A percentile compares a stretch with the other conserved stretches of the same genome.
Evolutionary conservation across 2,113 vertebrate genomes (phyloP).

Genomic region (Arizona elegans): DNA sequence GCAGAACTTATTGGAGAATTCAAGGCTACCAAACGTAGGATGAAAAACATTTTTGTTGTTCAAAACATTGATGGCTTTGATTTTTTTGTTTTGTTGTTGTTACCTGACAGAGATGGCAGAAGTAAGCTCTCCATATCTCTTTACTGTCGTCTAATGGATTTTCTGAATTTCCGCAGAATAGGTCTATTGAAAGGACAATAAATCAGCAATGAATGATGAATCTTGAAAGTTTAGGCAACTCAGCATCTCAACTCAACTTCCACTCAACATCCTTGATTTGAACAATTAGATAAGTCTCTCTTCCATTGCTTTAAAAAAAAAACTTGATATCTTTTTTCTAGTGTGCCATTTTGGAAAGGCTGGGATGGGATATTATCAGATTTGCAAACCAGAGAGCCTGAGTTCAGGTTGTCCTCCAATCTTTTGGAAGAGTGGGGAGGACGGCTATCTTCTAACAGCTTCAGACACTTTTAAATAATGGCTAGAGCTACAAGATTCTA

Average conservation of each 20-base stretch:
- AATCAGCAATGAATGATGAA: conserved; percentile 57
- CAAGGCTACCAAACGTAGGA: background rate
- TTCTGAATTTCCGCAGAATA: background rate
- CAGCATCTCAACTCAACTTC: conserved; percentile 45
- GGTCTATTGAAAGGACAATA: conserved; percentile 44
- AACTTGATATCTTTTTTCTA: conserved; percentile 72
- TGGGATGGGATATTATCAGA: conserved; percentile 82
- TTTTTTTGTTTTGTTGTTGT: background rate
- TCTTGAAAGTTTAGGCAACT: conserved; percentile 74
- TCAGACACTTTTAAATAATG: conserved; percentile 66
- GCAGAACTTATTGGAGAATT: conserved; percentile 56
- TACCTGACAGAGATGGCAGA: background rate
- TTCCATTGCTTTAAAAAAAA: conserved; percentile 67
- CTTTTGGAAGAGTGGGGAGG: conserved; percentile 47
- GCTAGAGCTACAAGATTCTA: conserved; percentile 53
- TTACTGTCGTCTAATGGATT: background rate
- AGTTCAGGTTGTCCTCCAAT: conserved; percentile 68
- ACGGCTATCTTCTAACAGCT: conserved; percentile 52
- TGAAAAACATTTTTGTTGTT: background rate
- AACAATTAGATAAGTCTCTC: conserved; percentile 82
- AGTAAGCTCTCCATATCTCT: background rate
- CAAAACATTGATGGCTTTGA: background rate
- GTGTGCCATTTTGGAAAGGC: conserved; percentile 69
- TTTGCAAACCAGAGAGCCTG: conserved; percentile 80
- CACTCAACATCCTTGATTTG: conserved; percentile 81